Conservation (phyloP, 1,140 invertebrate species). For the Trypoxylus dichotomus region DNA sequence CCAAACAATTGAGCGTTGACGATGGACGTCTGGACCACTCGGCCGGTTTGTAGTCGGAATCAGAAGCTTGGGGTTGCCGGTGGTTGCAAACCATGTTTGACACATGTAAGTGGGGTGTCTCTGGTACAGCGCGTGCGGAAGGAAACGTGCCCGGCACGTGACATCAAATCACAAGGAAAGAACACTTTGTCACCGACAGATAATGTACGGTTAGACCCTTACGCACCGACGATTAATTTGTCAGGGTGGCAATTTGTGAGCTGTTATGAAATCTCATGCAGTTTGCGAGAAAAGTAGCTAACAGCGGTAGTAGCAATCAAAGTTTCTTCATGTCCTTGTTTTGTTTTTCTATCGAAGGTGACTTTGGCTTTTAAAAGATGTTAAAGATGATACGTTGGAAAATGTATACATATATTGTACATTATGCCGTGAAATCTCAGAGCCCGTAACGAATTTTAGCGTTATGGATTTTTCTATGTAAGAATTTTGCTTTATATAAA, state of each 20-base stretch:
- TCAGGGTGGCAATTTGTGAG: conserved; percentile 23
- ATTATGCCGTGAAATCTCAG: no score
- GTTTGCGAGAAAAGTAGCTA: no score
- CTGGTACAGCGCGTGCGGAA: conserved; percentile 42
- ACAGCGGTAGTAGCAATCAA: no score
- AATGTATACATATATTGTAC: no score
- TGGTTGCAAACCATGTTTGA: conserved; percentile 50
- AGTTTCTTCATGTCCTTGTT: no score
- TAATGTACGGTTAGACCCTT: conserved; percentile 22
- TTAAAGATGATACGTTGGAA: neutral
- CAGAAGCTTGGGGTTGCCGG: conserved; percentile 9
- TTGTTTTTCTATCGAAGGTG: no score
- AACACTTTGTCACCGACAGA: conserved; percentile 35
- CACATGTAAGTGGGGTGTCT: conserved; percentile 52
- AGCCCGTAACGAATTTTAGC: no score
- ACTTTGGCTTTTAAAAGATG: no score
- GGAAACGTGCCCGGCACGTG: conserved; percentile 38
- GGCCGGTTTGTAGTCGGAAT: neutral
- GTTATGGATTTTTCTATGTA: no score
- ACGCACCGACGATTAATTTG: conserved; percentile 19
- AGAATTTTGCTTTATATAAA: no score
- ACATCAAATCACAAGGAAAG: conserved; percentile 44
- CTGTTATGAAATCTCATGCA: neutral
- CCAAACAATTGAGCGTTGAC: conserved; percentile 44
- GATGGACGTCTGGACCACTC: neutral